Evolutionary conservation across 2,113 vertebrate genomes (phyloP).

Genomic region (Alces alces): DNA sequence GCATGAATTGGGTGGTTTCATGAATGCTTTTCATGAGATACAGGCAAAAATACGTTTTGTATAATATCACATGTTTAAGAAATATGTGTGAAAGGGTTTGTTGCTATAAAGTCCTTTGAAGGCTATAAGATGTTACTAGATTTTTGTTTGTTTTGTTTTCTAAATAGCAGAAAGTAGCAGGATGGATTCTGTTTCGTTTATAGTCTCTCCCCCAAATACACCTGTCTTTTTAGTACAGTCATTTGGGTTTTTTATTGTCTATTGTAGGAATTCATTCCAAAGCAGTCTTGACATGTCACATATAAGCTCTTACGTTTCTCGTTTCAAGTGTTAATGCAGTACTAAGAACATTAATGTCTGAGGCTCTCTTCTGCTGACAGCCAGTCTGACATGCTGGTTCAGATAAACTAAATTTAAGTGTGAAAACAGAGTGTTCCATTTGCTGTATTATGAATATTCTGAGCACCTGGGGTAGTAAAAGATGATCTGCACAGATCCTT

Average conservation of each 20-base stretch:
- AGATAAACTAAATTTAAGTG: constrained; percentile 40
- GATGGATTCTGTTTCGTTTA: background rate
- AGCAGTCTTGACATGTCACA: background rate
- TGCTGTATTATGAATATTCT: constrained; percentile 30
- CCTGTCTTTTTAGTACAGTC: background rate
- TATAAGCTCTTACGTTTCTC: constrained; percentile 7
- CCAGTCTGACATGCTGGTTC: background rate
- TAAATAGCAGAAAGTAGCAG: background rate
- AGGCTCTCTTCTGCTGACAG: constrained; percentile 23
- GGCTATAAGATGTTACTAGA: background rate
- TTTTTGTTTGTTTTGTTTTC: constrained; percentile 11
- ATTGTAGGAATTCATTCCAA: background rate
- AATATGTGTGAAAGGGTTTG: background rate
- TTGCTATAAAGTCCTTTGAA: background rate
- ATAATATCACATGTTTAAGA: background rate
- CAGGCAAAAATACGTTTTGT: background rate
- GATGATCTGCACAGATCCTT: background rate
- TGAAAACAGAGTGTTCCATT: background rate
- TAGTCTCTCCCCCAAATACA: background rate
- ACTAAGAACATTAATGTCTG: constrained; percentile 19
- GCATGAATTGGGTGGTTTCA: background rate
- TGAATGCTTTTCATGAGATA: background rate
- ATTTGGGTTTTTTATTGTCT: background rate
- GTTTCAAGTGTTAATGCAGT: constrained; percentile 28
- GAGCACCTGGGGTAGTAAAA: background rate